phyloP scores from a whole-genome alignment of 1,140 invertebrate genomes.

The Asobara japonica region DNA sequence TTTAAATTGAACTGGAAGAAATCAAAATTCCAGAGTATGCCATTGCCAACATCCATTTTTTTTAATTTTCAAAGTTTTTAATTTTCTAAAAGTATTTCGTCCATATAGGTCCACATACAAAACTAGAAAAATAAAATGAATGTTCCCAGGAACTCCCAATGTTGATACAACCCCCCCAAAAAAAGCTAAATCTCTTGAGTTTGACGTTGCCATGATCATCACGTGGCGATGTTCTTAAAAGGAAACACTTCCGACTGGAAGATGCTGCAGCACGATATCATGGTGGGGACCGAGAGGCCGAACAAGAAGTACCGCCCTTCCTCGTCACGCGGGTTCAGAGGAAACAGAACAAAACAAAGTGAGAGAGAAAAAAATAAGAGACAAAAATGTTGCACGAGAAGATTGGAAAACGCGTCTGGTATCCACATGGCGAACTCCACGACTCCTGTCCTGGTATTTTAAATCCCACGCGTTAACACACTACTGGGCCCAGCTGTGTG shows the following conservation, averaged over 20 bases:
- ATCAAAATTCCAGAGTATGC: too few species aligned
- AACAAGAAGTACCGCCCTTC: not conserved
- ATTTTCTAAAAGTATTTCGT: too few species aligned
- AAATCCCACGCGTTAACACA: not conserved
- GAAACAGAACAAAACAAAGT: not conserved
- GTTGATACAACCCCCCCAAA: too few species aligned
- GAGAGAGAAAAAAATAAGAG: not conserved
- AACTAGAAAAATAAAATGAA: too few species aligned
- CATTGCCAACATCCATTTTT: too few species aligned
- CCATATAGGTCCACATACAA: too few species aligned
- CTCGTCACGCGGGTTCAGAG: not conserved
- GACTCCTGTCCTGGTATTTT: not conserved
- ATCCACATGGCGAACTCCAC: slow-evolving; percentile 4
- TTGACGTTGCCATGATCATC: too few species aligned
- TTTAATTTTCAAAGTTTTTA: too few species aligned
- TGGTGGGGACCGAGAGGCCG: not conserved
- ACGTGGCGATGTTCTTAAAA: not conserved
- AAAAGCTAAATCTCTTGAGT: too few species aligned
- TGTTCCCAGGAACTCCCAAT: too few species aligned
- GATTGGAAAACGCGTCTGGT: slow-evolving; percentile 18
- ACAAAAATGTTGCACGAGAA: not conserved
- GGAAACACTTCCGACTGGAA: slow-evolving; percentile 15
- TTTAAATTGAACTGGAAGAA: too few species aligned
- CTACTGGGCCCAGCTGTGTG: not conserved
- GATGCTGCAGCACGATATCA: not conserved